These are phyloP conservation scores for Pempheris klunzingeri DNA, from an alignment of 2,797 vertebrate species.

Conservation along the genomic window DNA sequence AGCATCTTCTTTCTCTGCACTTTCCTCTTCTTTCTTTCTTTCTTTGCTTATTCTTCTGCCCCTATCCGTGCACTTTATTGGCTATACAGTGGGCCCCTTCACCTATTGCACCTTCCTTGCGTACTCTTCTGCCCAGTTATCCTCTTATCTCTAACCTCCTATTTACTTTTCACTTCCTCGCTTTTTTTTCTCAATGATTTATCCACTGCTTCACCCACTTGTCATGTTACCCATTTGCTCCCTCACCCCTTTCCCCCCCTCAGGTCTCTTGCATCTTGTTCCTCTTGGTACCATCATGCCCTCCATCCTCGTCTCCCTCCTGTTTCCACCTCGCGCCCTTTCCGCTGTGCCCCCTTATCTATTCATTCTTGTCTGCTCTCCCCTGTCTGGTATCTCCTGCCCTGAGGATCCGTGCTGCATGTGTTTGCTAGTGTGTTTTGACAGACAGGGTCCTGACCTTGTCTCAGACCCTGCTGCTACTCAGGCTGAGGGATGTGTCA, in stretches of 20 bases:
- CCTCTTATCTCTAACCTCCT: constrained; percentile 53
- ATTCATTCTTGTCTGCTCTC: constrained; percentile 68
- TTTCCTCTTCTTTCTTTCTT: background rate
- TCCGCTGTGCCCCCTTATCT: constrained; percentile 66
- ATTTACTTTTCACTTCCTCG: constrained; percentile 53
- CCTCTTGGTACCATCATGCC: constrained; percentile 34
- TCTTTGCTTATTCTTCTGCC: constrained; percentile 5
- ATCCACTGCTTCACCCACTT: constrained; percentile 36
- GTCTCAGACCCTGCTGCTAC: constrained; percentile 65
- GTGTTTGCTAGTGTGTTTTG: constrained; percentile 72
- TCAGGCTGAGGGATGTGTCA: constrained; percentile 65
- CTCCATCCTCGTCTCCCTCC: constrained; percentile 33
- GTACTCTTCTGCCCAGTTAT: constrained; percentile 57
- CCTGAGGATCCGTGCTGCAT: constrained; percentile 72
- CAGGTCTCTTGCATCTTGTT: constrained; percentile 50
- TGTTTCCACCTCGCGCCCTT: background rate
- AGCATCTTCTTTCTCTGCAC: constrained; percentile 2
- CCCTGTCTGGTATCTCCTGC: constrained; percentile 64
- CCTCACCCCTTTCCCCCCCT: constrained; percentile 19
- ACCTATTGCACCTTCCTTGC: constrained; percentile 43
- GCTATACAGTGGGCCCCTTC: constrained; percentile 30
- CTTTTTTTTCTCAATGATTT: constrained; percentile 26
- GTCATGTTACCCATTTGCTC: constrained; percentile 36
- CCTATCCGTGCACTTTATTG: constrained; percentile 18
- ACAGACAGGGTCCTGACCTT: constrained; percentile 74